Conservation (phyloP, 2,113 vertebrate species). For the Castor canadensis region DNA sequence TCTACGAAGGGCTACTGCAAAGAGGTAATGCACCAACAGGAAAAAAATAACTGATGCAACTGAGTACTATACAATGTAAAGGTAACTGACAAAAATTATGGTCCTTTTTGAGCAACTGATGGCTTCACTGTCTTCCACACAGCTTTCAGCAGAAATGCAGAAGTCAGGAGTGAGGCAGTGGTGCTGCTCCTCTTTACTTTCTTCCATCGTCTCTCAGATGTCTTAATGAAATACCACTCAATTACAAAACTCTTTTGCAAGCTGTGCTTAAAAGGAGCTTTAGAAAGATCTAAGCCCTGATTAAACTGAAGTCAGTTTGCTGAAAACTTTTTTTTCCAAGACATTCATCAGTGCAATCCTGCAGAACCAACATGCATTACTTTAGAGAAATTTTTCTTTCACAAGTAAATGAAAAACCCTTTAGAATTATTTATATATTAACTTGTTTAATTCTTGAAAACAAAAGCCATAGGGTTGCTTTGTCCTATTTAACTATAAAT, state of each 20-base stretch:
- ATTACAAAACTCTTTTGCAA: no score
- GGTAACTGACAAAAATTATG: constrained; percentile 43
- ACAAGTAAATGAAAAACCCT: constrained; percentile 52
- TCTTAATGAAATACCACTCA: constrained; percentile 1
- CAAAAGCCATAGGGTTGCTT: constrained; percentile 80
- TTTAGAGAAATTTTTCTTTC: constrained; percentile 62
- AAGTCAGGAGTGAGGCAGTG: background rate
- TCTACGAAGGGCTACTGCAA: background rate
- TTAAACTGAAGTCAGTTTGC: constrained; percentile 47
- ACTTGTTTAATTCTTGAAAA: constrained; percentile 82
- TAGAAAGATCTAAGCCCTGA: constrained; percentile 47
- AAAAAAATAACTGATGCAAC: background rate
- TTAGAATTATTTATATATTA: constrained; percentile 80
- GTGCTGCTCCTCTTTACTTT: background rate
- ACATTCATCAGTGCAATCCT: constrained; percentile 29
- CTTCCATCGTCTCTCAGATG: background rate
- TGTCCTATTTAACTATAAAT: constrained; percentile 74
- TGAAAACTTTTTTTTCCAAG: constrained; percentile 59
- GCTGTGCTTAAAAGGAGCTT: background rate
- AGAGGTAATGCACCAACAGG: background rate
- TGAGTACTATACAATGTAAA: background rate
- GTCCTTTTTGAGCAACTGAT: background rate
- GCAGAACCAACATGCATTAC: constrained; percentile 42
- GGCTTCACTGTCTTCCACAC: background rate
- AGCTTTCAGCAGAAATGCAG: background rate